Conservation (phyloP, 2,797 vertebrate species). For the Cuculus canorus region DNA sequence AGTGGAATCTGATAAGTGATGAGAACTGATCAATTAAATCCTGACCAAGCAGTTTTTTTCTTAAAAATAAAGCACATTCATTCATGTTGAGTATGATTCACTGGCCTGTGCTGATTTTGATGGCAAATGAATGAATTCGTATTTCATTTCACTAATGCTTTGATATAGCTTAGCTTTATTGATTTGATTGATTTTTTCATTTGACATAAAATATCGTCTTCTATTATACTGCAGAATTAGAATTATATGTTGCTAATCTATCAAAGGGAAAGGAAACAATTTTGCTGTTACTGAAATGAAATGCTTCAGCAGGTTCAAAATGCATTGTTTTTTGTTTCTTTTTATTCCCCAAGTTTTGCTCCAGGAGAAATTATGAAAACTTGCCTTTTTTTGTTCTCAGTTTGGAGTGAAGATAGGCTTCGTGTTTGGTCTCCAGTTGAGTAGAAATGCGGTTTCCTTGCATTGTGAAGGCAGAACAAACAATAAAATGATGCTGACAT, state of each 20-base stretch:
- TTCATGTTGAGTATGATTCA: neutral
- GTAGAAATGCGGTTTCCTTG: neutral
- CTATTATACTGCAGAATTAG: neutral
- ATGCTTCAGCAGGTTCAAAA: constrained; percentile 26
- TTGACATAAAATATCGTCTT: neutral
- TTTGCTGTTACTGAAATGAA: neutral
- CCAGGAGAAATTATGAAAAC: constrained; percentile 7
- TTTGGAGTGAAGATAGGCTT: neutral
- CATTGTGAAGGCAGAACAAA: neutral
- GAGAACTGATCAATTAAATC: neutral
- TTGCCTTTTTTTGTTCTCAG: neutral
- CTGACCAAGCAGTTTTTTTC: neutral
- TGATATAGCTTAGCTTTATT: neutral
- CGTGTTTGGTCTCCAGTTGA: neutral
- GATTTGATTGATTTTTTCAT: neutral
- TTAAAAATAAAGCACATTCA: neutral
- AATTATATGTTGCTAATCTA: neutral
- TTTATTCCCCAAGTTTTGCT: neutral
- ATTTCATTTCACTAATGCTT: neutral
- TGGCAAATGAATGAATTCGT: neutral
- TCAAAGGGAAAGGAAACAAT: neutral
- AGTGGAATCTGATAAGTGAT: neutral
- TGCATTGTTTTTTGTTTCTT: neutral
- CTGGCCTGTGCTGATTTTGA: neutral
- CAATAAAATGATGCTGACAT: neutral